These are phyloP conservation scores for Flabesymbios commensalis DNA, from an alignment of 2,888 invertebrate genomes.

Conservation along the genomic window DNA sequence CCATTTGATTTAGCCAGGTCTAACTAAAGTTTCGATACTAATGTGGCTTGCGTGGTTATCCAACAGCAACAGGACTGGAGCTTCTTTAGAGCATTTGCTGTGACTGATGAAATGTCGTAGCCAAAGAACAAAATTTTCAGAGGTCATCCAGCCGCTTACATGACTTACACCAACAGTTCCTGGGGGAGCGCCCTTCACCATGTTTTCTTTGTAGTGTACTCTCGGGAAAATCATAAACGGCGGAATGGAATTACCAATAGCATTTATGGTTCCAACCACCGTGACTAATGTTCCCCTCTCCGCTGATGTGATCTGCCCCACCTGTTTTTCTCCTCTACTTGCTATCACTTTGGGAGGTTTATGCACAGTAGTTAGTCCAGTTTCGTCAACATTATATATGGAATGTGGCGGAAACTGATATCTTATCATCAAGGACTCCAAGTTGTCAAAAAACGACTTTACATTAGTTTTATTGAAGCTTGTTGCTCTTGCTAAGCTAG, in stretches of 20 bases:
- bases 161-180: conserved; percentile 4
- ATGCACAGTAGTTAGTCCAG: conserved; percentile 11
- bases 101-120: conserved; percentile 47
- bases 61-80: conserved; percentile 41
- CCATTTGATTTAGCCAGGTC: conserved; percentile 52
- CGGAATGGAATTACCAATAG: not conserved
- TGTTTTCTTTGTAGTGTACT: not conserved
- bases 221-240: conserved; percentile 2
- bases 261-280: not conserved
- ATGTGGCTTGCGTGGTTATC: conserved; percentile 50
- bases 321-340: conserved; percentile 1
- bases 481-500: conserved; percentile 1
- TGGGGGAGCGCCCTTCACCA: not conserved
- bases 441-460: not conserved
- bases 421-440: not conserved
- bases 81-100: conserved; percentile 40
- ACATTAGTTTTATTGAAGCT: conserved; percentile 1
- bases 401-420: not conserved
- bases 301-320: conserved; percentile 9
- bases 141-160: conserved; percentile 47
- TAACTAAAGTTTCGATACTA: conserved; percentile 37
- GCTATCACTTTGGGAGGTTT: conserved; percentile 8
- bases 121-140: conserved; percentile 39
- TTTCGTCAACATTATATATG: conserved; percentile 8
- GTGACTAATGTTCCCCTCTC: conserved; percentile 7